Base-by-base conservation (phyloP, 1,140 invertebrate species). In the Formica selysi region DNA sequence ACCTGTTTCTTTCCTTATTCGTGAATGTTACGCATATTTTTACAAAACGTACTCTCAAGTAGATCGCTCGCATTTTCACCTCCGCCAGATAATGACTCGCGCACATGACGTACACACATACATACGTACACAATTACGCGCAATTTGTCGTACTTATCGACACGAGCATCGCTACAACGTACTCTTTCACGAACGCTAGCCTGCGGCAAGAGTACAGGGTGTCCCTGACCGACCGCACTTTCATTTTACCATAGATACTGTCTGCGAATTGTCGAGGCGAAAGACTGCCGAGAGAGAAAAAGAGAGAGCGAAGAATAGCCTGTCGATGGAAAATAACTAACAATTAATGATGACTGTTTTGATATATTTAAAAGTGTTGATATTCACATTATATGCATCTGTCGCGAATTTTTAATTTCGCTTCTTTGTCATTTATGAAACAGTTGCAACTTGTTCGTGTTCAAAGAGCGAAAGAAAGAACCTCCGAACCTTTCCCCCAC, bases 101-200 rank as follows among this genome's bases (percentile, higher is more conserved):
- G 68, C 74, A 88, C 86, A 51, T n/a, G n/a, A n/a, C 48, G 19
- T 5, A 19, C 16, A 51, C 48, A 19, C 4, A 51, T 4, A 51
- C 48, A 51, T 51, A 51, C 48, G 86, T 80, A 85, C 67, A 70
- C 81, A 76, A 89, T 89, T 89, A 88, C 87, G 68, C 74, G 87
- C 87, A 88, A 89, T 89, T 89, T 89, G 87, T 89, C 87, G 81
- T 76, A 89, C 87, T 89, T 89, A 89, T 89, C 87, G 87, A 85
- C 22, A 41, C 44, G 87, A 57, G 71, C 83, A 89, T 88, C 87
- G 71, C 41, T 57, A 59, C 71, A 70, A 81, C 36, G 36, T 65
- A 36, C 73, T 78, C 81, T 88, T 89, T 88, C 87, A 76, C 36
- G 68, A 62, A 48, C 51, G 79, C 13, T 73, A 48, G 68, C 79